These are phyloP conservation scores for Watersipora subatra DNA, from an alignment of 1,140 invertebrate species.

Conservation along the genomic window DNA sequence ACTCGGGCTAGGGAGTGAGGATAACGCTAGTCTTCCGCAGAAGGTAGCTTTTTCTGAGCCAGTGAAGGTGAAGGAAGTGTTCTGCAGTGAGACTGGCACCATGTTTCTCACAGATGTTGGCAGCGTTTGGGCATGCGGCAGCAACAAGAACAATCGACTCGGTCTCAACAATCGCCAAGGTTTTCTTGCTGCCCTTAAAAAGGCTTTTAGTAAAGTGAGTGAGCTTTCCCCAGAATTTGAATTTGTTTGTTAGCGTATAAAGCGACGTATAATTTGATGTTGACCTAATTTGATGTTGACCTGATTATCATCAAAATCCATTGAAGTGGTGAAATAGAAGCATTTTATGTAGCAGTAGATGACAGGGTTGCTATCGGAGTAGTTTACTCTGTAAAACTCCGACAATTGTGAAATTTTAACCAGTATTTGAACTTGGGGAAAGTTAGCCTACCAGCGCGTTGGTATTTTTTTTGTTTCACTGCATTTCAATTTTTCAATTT, in stretches of 20 bases:
- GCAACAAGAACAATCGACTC: conserved; percentile 55
- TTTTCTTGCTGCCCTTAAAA: conserved; percentile 42
- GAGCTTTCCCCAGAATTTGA: neutral
- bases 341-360: neutral
- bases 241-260: neutral
- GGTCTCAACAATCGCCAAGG: conserved; percentile 47
- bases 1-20: conserved; percentile 50
- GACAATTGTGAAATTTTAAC: neutral
- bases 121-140: conserved; percentile 53
- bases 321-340: neutral
- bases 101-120: conserved; percentile 53
- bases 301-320: neutral
- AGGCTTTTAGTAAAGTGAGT: conserved; percentile 36
- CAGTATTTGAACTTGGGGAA: no score
- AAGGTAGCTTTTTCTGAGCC: conserved; percentile 20
- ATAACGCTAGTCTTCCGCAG: conserved; percentile 35
- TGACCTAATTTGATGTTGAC: neutral
- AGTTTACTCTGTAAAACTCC: neutral
- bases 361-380: neutral
- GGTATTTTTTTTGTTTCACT: no score
- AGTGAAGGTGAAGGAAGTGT: conserved; percentile 44
- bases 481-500: neutral
- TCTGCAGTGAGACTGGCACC: conserved; percentile 52
- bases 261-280: neutral
- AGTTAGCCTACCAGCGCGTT: no score